A percentile compares a stretch with the other conserved stretches of the same genome.
phyloP scores from a whole-genome alignment of 2,888 invertebrate species.

The Chorisops tibialis region DNA sequence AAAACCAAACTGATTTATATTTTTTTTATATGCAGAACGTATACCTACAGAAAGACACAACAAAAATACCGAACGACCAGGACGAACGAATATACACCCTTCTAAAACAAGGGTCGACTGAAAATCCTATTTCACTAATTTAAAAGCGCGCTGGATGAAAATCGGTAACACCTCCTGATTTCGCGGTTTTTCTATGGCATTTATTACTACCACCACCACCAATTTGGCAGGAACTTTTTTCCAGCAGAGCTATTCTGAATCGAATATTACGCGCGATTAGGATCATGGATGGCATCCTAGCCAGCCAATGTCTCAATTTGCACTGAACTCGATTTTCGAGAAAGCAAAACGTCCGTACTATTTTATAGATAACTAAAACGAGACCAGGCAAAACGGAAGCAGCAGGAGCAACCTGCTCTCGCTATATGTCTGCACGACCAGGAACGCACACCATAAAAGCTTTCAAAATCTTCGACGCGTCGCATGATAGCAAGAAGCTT shows the following conservation, averaged over 20 bases:
- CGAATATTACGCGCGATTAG: background rate
- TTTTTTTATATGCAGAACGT: no score
- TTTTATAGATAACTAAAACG: no score
- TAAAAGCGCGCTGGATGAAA: no score
- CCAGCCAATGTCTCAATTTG: conserved; percentile 29
- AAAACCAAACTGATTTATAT: no score
- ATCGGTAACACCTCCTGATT: no score
- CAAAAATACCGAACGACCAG: no score
- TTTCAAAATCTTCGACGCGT: conserved; percentile 12
- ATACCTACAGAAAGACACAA: no score
- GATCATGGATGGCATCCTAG: conserved; percentile 21
- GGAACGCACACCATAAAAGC: conserved; percentile 1
- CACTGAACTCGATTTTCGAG: conserved; percentile 29
- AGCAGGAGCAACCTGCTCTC: conserved; percentile 1
- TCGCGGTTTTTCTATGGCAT: background rate
- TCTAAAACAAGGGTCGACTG: no score
- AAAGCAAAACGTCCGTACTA: background rate
- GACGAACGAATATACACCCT: no score
- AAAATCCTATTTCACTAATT: no score
- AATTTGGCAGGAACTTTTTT: background rate
- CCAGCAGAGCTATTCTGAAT: conserved; percentile 4
- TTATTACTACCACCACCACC: no score
- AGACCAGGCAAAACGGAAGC: background rate
- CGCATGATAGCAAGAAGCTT: conserved; percentile 18
- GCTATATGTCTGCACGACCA: no score